Evolutionary conservation across 30 jellyfish, hydroid and myxozoan species (phyloP).

Genomic region (Euphysa ruthae): DNA sequence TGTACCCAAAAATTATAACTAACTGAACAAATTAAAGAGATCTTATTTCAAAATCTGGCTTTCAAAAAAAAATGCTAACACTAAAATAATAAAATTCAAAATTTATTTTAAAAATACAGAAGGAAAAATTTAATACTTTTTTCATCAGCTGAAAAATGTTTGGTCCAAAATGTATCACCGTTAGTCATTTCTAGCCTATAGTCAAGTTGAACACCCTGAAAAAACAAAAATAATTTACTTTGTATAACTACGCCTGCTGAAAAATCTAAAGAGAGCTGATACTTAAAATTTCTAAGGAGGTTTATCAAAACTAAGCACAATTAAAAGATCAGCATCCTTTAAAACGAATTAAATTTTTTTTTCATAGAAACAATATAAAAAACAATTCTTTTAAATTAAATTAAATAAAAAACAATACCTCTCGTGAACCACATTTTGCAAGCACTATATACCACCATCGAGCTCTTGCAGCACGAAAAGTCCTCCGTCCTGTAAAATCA

Average conservation of each 20-base stretch:
- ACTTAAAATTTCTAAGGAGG: no score
- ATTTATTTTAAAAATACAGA: background rate
- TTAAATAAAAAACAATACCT: constrained; percentile 23
- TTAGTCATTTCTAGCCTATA: constrained; percentile 63
- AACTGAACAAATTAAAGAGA: no score
- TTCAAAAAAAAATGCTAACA: background rate
- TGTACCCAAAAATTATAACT: no score
- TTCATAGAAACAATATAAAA: no score
- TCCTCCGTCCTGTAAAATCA: constrained; percentile 51
- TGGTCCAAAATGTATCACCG: constrained; percentile 83
- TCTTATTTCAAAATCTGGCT: no score
- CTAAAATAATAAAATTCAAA: background rate
- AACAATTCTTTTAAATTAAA: background rate
- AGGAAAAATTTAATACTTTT: constrained; percentile 27
- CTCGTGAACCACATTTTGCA: constrained; percentile 47
- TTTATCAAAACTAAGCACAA: no score
- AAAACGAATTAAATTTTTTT: no score
- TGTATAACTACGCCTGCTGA: no score
- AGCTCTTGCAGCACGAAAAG: constrained; percentile 49
- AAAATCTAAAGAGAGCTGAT: no score
- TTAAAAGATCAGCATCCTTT: no score
- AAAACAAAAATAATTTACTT: no score
- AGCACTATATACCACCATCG: constrained; percentile 94
- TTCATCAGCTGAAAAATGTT: constrained; percentile 95
- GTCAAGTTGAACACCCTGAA: constrained; percentile 57